These are phyloP conservation scores for Peromyscus leucopus DNA, from an alignment of 2,113 vertebrate genomes.

Conservation along the genomic window DNA sequence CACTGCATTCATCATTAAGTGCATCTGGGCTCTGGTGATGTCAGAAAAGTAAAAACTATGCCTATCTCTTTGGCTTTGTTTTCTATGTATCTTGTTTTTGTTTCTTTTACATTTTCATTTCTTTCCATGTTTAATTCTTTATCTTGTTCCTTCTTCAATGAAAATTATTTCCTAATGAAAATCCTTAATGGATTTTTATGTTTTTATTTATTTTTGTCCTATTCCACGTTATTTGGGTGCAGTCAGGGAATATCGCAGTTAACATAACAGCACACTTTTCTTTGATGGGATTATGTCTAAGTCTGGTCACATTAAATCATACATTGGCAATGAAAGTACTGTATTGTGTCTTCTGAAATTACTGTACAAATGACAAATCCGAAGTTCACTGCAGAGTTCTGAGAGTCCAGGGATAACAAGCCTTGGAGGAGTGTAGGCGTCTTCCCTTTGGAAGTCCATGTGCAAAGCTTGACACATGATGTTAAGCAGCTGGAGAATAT, in stretches of 20 bases:
- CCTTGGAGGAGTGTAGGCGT: slow-evolving; percentile 86
- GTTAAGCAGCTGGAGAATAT: slow-evolving; percentile 80
- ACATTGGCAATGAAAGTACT: slow-evolving; percentile 72
- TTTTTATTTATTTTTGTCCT: slow-evolving; percentile 40
- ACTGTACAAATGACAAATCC: slow-evolving; percentile 75
- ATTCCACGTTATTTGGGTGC: slow-evolving; percentile 23
- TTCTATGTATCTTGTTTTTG: neutral
- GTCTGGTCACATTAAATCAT: slow-evolving; percentile 65
- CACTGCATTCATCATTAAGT: neutral
- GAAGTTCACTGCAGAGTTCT: slow-evolving; percentile 83
- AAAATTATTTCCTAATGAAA: slow-evolving; percentile 63
- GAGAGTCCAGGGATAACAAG: slow-evolving; percentile 83
- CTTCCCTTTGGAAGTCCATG: slow-evolving; percentile 79
- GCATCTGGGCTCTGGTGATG: neutral
- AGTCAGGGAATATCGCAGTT: slow-evolving; percentile 55
- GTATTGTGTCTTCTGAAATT: slow-evolving; percentile 82
- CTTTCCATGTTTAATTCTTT: neutral
- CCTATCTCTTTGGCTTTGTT: neutral
- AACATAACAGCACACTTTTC: neutral
- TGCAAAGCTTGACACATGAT: slow-evolving; percentile 83
- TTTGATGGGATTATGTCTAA: slow-evolving; percentile 40
- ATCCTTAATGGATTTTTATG: neutral
- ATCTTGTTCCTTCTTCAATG: neutral
- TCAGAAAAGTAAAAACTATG: neutral
- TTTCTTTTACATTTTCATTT: neutral